phyloP scores from a whole-genome alignment of 2,113 vertebrate genomes.

The Hepsetus odoe region DNA sequence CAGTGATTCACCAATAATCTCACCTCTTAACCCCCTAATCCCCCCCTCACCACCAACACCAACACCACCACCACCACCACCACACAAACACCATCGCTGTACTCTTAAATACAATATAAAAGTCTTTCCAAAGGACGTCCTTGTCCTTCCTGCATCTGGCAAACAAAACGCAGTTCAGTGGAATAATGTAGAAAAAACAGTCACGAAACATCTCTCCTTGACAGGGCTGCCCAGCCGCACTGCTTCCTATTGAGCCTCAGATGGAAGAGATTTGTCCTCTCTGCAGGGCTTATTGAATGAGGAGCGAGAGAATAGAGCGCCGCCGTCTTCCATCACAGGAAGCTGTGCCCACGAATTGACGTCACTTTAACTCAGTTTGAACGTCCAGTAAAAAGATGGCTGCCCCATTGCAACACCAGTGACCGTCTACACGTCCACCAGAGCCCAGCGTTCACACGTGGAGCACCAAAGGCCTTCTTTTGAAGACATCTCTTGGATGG shows the following conservation, averaged over 20 bases:
- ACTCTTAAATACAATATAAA: too few species aligned
- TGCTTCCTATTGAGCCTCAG: not conserved
- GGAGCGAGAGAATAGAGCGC: not conserved
- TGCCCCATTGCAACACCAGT: not conserved
- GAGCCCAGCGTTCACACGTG: too few species aligned
- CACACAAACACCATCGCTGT: slow-evolving; percentile 39
- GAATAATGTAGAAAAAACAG: slow-evolving; percentile 1
- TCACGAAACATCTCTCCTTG: slow-evolving; percentile 11
- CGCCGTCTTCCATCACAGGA: not conserved
- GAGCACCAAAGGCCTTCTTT: too few species aligned
- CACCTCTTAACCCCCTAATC: too few species aligned
- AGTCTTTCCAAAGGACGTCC: slow-evolving; percentile 29
- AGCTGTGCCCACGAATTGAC: not conserved
- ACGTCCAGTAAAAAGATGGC: not conserved
- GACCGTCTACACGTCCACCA: not conserved
- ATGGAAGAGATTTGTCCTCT: not conserved
- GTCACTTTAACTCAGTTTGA: not conserved
- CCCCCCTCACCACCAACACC: too few species aligned
- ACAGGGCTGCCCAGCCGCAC: not conserved
- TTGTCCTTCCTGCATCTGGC: slow-evolving; percentile 13
- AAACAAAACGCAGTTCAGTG: slow-evolving; percentile 7
- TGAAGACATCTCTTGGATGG: too few species aligned
- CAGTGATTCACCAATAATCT: too few species aligned
- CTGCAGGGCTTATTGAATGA: not conserved
- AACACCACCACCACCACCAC: not conserved